Base-by-base conservation (phyloP, 1,140 invertebrate genomes). In the Gryllus bimaculatus region DNA sequence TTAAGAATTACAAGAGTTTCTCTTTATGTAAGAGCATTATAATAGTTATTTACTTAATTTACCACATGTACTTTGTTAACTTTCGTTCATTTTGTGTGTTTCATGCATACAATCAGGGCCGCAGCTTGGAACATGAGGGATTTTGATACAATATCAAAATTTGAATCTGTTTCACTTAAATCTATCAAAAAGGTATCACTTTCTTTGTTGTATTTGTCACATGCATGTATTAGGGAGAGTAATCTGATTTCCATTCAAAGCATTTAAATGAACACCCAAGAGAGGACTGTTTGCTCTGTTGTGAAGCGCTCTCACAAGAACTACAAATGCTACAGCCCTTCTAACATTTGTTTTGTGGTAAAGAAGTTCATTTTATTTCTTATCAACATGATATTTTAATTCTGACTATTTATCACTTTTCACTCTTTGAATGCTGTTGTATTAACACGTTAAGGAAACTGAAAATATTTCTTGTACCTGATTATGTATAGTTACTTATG, bases 11-110 rank as follows among this genome's bases (percentile, higher is more conserved):
- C 54, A 18, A 66, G 54, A 66, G 54, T 66, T 39, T 66, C 54
- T 66, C 54, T 66, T 39, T 66, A 66, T 18, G 54, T 66, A 10
- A 66, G 54, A 66, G 54, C 18, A 66, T 13, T 66, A 66, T 66
- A 7, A 66, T 39, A 39, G 18, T 66, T 66, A 66, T 66, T 66
- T 66, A 66, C 54, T 66, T 66, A 66, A 39, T 39, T 66, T 66
- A 66, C 54, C 54, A 66, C 54, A 66, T 66, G 18, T 66, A 66
- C 54, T 66, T 39, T 66, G 54, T 66, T 66, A 39, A 3, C 54
- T 66, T 66, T 66, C 54, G 54, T 66, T 66, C 54, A 66, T 13
- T 66, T 66, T 66, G 54, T 66, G 54, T 66, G 54, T 66, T 66
- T 10, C 54, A 66, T 66, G 54, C 54, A 66, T 66, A 66, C 54